Percentiles rank a stretch among this genome's conserved stretches.
Evolutionary conservation across 2,113 vertebrate genomes (phyloP).

Genomic region (Proteles cristata): DNA sequence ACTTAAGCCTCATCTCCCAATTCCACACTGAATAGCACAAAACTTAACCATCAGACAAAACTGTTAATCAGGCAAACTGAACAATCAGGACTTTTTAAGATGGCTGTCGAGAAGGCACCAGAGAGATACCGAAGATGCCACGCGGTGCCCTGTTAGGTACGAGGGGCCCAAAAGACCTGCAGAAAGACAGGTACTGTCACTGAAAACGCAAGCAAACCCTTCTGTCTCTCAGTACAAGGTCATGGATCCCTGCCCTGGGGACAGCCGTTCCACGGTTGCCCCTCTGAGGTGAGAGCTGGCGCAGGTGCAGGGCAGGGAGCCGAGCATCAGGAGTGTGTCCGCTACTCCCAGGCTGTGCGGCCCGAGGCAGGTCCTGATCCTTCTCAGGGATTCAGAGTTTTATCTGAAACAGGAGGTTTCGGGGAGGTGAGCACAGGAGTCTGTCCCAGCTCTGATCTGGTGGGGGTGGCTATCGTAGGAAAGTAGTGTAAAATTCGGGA

Average conservation of each 20-base stretch:
- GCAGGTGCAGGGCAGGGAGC: background rate
- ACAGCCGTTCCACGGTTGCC: background rate
- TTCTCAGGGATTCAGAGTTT: background rate
- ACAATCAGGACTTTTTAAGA: background rate
- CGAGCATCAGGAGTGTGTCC: background rate
- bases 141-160: background rate
- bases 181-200: background rate
- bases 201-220: background rate
- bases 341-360: background rate
- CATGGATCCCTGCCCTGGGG: background rate
- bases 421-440: background rate
- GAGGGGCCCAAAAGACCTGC: background rate
- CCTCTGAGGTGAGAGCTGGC: background rate
- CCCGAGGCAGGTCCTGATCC: background rate
- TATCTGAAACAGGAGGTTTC: background rate
- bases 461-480: background rate
- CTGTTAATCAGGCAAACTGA: background rate
- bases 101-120: background rate
- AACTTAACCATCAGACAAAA: background rate
- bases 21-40: background rate
- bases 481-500: slow-evolving; percentile 18
- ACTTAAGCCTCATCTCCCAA: background rate
- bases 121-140: background rate
- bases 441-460: background rate
- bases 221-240: background rate